Evolutionary conservation across 2,888 invertebrate species (phyloP), one percentile per base, ranked within the genome.

Genomic region (Acleris emargana): DNA sequence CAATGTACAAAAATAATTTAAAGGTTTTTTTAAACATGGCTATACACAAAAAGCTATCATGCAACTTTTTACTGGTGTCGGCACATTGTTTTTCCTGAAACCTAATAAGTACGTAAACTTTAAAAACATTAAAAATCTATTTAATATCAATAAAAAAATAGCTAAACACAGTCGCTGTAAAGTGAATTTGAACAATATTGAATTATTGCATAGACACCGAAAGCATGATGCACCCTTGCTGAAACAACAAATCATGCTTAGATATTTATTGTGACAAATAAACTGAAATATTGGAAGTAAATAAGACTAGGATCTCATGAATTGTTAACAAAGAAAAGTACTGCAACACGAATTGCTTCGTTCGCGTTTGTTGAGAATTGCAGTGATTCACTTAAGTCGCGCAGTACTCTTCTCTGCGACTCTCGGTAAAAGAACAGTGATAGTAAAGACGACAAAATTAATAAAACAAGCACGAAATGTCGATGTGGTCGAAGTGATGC

Each of bases 41-140:
- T 90, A 91, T 89, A 91, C 91, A 91, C 84, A 87, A 83, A 91
- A 91, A 91, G 91, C 91, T 84, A 76, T 81, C 90, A 91, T 91
- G 91, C 91, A 89, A 80, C 79, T 81, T 85, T 77, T 76, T 71
- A 70, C 71, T 25, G 25, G 13, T 38, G 38, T 38, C 11, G 4
- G 64, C 62, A 66, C 28, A 20, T 61, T 52, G 58, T 49, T 59
- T 20, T 32, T 66, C 60, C 18, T 66, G 51, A 17, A 57, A 51
- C 52, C 18, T 61, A 47, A 43, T 51, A 32, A 32, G 32, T 32
- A 60, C 2, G 22, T 45, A 16, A 13, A 54, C 20, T 55, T 51
- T 38, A 42, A 43, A 49, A 49, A 49, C 20, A 7, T 20, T 13
- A 13, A 49, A 18, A 49, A 17, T 20, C 11, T 49, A 49, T 49